A percentile compares a stretch with the other conserved stretches of the same genome.
Evolutionary conservation across 2,797 vertebrate species (phyloP).

Genomic region (Urocyon cinereoargenteus): DNA sequence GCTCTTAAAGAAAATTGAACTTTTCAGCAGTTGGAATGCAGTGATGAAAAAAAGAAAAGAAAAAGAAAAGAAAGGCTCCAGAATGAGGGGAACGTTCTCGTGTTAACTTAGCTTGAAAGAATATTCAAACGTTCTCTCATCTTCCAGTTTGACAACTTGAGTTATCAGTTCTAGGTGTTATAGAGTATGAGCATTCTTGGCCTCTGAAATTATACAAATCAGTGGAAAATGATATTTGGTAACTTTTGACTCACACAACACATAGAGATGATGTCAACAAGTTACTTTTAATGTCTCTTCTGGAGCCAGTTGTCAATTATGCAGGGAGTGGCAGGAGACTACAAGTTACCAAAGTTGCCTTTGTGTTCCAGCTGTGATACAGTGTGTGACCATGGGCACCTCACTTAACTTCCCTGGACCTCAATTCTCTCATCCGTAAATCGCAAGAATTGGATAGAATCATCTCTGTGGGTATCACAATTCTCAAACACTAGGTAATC

Average conservation of each 20-base stretch:
- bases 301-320: not conserved
- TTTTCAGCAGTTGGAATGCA: constrained; percentile 60
- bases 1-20: constrained; percentile 78
- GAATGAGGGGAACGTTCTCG: not conserved
- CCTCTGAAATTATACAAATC: not conserved
- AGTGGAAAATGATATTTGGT: not conserved
- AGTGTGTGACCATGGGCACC: not conserved
- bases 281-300: not conserved
- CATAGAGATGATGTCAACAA: not conserved
- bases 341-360: not conserved
- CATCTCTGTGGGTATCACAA: not conserved
- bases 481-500: not conserved
- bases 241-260: not conserved
- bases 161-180: not conserved
- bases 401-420: not conserved
- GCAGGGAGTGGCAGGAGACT: not conserved
- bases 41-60: not conserved
- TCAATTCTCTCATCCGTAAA: not conserved
- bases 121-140: constrained; percentile 1
- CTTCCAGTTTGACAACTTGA: not conserved
- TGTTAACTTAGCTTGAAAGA: not conserved
- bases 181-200: not conserved
- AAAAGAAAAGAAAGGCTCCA: not conserved
- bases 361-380: not conserved
- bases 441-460: not conserved